Percentiles rank a stretch among this genome's conserved stretches.
Evolutionary conservation across 2,797 vertebrate species (phyloP).

Genomic region (Acomys russatus): DNA sequence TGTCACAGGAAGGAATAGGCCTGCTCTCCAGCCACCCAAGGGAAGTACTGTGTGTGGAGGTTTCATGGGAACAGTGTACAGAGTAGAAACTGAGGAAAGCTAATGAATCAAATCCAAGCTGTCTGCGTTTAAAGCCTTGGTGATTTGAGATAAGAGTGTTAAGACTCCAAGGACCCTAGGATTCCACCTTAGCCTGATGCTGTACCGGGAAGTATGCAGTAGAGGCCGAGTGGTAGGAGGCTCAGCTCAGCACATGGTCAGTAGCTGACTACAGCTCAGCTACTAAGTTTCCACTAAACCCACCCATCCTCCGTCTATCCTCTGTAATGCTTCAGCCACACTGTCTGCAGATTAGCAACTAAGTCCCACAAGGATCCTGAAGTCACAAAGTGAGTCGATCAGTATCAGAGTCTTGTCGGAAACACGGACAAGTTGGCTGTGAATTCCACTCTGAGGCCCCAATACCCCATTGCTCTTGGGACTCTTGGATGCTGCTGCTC

Average conservation of each 20-base stretch:
- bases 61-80: background rate
- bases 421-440: background rate
- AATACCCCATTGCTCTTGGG: accelerated
- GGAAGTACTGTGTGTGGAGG: accelerated
- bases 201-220: accelerated
- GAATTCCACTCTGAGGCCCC: background rate
- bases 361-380: background rate
- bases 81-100: background rate
- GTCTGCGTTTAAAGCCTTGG: background rate
- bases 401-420: background rate
- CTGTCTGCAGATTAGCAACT: background rate
- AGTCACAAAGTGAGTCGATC: background rate
- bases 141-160: background rate
- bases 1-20: background rate
- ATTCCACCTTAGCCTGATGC: accelerated
- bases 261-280: accelerated
- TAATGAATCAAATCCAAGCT: accelerated
- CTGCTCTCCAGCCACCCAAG: accelerated
- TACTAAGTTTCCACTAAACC: accelerated
- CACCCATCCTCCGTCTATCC: accelerated
- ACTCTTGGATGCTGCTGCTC: accelerated
- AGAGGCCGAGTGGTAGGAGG: background rate
- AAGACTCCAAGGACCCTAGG: background rate
- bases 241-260: background rate
- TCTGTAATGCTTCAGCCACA: accelerated